phyloP scores from a whole-genome alignment of 2,888 invertebrate genomes.

The Pediacus dermestoides region DNA sequence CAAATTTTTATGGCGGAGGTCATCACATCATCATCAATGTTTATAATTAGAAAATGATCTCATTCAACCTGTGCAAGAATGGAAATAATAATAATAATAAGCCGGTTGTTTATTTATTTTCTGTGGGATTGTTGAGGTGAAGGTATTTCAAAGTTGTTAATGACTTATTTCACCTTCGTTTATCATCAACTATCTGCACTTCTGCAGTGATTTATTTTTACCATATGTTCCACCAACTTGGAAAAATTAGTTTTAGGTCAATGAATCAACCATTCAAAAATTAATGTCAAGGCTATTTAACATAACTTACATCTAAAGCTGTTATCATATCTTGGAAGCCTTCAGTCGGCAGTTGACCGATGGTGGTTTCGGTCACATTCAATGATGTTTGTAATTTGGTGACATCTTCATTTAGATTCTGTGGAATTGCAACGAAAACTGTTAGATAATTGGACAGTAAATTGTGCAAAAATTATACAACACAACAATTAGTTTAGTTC shows the following conservation, averaged over 20 bases:
- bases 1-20: constrained; percentile 29
- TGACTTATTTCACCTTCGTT: too few species aligned
- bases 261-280: too few species aligned
- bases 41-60: constrained; percentile 35
- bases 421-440: constrained; percentile 24
- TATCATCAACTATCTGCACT: too few species aligned
- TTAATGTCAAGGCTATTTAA: constrained; percentile 5
- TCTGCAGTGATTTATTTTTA: too few species aligned
- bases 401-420: constrained; percentile 57
- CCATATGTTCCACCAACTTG: too few species aligned
- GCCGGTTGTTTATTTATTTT: too few species aligned
- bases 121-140: too few species aligned
- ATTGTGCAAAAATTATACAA: too few species aligned
- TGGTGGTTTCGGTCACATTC: constrained; percentile 62
- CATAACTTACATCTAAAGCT: constrained; percentile 71
- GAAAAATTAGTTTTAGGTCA: too few species aligned
- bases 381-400: constrained; percentile 67
- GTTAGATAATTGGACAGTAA: too few species aligned
- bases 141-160: too few species aligned
- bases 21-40: constrained; percentile 28
- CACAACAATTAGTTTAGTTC: too few species aligned
- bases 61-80: constrained; percentile 20
- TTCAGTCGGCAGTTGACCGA: constrained; percentile 66
- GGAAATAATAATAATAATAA: constrained; percentile 8
- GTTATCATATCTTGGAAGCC: constrained; percentile 69